Conservation (phyloP, 2,113 vertebrate genomes). For the Apus apus region DNA sequence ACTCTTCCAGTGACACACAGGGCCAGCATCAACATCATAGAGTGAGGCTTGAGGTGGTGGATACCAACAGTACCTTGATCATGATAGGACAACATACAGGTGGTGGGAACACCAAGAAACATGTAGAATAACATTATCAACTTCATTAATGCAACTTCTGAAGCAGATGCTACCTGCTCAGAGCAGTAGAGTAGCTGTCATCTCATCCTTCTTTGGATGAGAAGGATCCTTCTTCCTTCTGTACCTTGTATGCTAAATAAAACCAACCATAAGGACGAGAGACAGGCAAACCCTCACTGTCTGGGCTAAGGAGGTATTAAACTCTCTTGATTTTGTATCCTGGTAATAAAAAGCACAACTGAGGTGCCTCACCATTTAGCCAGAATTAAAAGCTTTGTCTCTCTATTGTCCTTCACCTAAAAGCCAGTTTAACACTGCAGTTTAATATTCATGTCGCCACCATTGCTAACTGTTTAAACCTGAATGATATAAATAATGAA, state of each 20-base stretch:
- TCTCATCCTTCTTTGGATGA: background rate
- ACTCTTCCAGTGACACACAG: background rate
- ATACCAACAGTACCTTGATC: background rate
- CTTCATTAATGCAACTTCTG: background rate
- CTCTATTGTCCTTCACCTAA: background rate
- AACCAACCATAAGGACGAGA: background rate
- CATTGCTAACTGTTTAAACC: background rate
- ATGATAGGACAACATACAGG: background rate
- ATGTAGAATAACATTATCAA: background rate
- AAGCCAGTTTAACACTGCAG: background rate
- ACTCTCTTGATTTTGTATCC: background rate
- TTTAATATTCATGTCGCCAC: background rate
- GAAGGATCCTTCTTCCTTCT: background rate
- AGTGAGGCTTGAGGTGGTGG: background rate
- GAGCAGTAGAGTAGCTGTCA: background rate
- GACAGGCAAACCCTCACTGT: background rate
- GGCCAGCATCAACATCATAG: fast-evolving
- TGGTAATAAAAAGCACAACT: background rate
- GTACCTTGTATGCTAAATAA: background rate
- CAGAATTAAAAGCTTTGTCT: background rate
- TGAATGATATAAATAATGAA: background rate
- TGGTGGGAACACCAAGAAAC: background rate
- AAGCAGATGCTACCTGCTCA: background rate
- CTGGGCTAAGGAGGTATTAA: background rate
- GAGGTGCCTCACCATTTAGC: background rate